Evolutionary conservation across 2,888 invertebrate species (phyloP), one percentile per base, ranked within the genome.

Genomic region (Desoria tigrina): DNA sequence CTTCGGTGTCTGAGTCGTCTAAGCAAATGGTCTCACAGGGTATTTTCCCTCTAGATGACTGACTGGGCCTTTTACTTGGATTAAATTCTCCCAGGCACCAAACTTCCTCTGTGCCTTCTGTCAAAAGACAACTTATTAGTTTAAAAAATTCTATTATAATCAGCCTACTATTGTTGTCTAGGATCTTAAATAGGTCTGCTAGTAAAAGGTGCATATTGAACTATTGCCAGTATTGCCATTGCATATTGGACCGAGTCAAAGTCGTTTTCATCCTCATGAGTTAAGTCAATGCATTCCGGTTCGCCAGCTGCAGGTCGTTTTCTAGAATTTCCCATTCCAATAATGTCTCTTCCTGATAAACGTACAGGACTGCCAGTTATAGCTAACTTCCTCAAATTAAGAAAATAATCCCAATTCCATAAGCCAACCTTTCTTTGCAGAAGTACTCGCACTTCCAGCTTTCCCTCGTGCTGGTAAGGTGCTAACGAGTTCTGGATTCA

Each of bases 211-310:
- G n/a, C n/a, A n/a, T n/a, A n/a, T n/a, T n/a, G n/a, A n/a, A n/a
- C n/a, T n/a, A n/a, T n/a, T n/a, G n/a, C n/a, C n/a, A n/a, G n/a
- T n/a, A n/a, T n/a, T n/a, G n/a, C n/a, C n/a, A n/a, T n/a, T n/a
- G n/a, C n/a, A n/a, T n/a, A n/a, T n/a, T n/a, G n/a, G n/a, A n/a
- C n/a, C n/a, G n/a, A n/a, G n/a, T n/a, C n/a, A n/a, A n/a, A n/a
- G n/a, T n/a, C n/a, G 11, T 66, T 55, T 9, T 67, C 65, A 32
- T 56, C 58, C 6, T 65, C 68, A 23, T 55, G 42, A 2, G 68
- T 66, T 24, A 67, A 51, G 24, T 66, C 70, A 39, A 65, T 67
- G 2, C 59, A 49, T 42, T 69, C 69, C 0, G 68, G 62, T 32
- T 42, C 58, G 23, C 24, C 23, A 21, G 23, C 23, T 6, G 51